A percentile compares a stretch with the other conserved stretches of the same genome.
Conservation (phyloP, 2,888 invertebrate species). For the Cerastis leucographa region DNA sequence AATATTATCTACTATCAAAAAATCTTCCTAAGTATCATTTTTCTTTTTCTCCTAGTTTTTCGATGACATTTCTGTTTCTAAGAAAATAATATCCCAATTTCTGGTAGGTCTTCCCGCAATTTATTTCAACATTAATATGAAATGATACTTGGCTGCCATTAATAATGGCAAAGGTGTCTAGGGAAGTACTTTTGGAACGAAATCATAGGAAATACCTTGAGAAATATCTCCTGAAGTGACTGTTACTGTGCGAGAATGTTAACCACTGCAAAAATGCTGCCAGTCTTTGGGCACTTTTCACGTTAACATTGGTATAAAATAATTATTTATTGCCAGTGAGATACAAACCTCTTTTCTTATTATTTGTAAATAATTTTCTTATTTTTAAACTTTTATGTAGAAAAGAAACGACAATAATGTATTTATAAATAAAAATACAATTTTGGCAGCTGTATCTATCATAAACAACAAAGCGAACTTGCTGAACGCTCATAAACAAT, state of each 20-base stretch:
- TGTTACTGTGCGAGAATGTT: background rate
- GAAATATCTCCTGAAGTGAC: background rate
- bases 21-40: too few species aligned
- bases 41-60: background rate
- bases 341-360: too few species aligned
- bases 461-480: constrained; percentile 30
- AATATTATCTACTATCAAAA: too few species aligned
- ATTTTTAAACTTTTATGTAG: background rate
- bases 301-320: background rate
- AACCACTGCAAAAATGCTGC: background rate
- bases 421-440: too few species aligned
- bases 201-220: constrained; percentile 1
- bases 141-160: constrained; percentile 24
- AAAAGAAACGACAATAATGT: background rate
- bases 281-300: background rate
- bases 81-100: constrained; percentile 7
- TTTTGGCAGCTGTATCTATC: constrained; percentile 32
- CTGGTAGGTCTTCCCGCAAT: constrained; percentile 4
- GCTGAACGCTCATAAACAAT: constrained; percentile 36
- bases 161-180: constrained; percentile 16
- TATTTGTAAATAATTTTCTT: background rate
- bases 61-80: background rate
- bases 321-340: too few species aligned
- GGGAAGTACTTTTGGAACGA: constrained; percentile 3
- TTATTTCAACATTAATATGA: constrained; percentile 35